Evolutionary conservation across 92 coral and sea anemone species (phyloP), one percentile per base, ranked within the genome.

Genomic region (Umimayanthus chanpuru): DNA sequence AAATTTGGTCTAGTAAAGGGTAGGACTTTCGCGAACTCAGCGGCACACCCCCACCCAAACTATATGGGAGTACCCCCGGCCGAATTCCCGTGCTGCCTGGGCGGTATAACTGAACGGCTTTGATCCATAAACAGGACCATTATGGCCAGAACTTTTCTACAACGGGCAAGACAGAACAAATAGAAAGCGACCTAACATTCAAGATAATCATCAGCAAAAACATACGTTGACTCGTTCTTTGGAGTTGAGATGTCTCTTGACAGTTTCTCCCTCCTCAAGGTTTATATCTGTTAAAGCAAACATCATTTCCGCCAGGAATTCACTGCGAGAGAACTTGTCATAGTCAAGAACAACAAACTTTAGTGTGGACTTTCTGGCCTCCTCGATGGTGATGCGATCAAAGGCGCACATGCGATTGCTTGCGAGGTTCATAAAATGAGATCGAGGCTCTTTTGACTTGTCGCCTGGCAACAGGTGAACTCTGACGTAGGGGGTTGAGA

Each of bases 241-340:
- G 47, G 95, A 92, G 66, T 85, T 89, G 11, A 96, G 91, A 83
- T 96, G 94, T 86, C 93, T 90, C 82, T 93, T 88, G 36, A 96
- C 70, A 2, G 97, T 96, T 53, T 93, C 96, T 8, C 98, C 99
- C 64, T 90, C 93, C 11, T 70, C 90, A 25, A 96, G 81, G 55
- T 96, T 85, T 25, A 96, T 90, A 0, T 94, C 98, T 12, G 92
- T 88, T 55, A 96, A 91, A 21, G 93, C 90, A 23, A 96, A 44
- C 79, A 90, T 77, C 77, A 95, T 91, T 56, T 95, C 98, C 5
- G 99, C 99, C 23, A 96, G 94, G 75, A 95, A 96, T 80, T 96
- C 99, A 82, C 98, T 96, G 76, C 99, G 96, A 10, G 99, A 96
- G 66, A 96, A 96, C 50, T 92, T 92, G 88, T 96, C 99, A 36